Evolutionary conservation across 1,140 invertebrate species (phyloP).

Genomic region (Drosophila prosaltans): DNA sequence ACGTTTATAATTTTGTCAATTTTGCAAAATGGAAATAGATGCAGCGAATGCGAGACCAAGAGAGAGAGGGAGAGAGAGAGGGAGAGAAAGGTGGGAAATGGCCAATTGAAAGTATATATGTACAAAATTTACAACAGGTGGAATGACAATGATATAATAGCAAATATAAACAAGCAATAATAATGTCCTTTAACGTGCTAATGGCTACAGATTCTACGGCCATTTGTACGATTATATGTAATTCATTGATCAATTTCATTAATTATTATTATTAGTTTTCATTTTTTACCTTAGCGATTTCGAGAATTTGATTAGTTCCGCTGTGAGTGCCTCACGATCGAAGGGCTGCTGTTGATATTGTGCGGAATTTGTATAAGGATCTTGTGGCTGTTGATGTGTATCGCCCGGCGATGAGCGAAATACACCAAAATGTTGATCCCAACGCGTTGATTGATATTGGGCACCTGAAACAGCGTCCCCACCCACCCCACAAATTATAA

Average conservation of each 20-base stretch:
- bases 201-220: background rate
- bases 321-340: conserved; percentile 86
- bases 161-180: conserved; percentile 6
- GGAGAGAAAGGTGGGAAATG: conserved; percentile 11
- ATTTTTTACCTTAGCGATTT: conserved; percentile 84
- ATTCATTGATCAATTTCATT: background rate
- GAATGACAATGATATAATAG: conserved; percentile 10
- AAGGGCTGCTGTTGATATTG: conserved; percentile 69
- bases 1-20: conserved; percentile 24
- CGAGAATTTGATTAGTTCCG: conserved; percentile 89
- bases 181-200: too few relatives aligned
- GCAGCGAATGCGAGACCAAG: background rate
- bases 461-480: conserved; percentile 44
- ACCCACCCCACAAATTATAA: too few relatives aligned
- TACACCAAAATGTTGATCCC: conserved; percentile 87
- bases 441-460: conserved; percentile 84
- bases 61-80: too few relatives aligned
- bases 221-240: background rate
- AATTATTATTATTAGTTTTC: background rate
- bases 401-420: conserved; percentile 85
- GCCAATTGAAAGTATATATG: conserved; percentile 33
- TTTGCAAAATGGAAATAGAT: conserved; percentile 3
- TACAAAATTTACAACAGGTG: conserved; percentile 32
- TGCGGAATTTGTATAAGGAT: conserved; percentile 15
- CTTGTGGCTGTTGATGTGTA: conserved; percentile 63